phyloP scores from a whole-genome alignment of 1,140 invertebrate species.

The Phocides pigmalion region DNA sequence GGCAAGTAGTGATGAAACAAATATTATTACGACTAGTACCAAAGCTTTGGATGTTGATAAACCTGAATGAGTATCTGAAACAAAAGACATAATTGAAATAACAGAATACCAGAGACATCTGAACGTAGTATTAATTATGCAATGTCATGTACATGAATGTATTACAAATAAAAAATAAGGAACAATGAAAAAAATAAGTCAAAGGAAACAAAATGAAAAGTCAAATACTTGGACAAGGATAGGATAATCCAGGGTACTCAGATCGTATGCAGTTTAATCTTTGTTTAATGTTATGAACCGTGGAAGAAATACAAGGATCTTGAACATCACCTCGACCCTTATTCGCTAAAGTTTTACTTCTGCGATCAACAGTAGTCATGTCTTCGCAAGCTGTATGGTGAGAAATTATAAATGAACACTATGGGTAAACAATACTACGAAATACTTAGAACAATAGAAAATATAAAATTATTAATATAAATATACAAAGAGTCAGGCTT shows the following conservation, averaged over 20 bases:
- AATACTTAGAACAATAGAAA: no score
- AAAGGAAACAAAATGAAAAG: constrained; percentile 9
- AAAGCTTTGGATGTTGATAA: constrained; percentile 85
- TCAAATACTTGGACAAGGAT: constrained; percentile 63
- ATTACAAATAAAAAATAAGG: no score
- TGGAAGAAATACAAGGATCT: constrained; percentile 69
- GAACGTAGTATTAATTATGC: no score
- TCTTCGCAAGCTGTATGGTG: constrained; percentile 26
- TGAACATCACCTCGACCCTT: constrained; percentile 65
- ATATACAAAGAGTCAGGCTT: no score
- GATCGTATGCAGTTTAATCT: constrained; percentile 52
- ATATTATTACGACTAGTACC: constrained; percentile 86
- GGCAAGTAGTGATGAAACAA: constrained; percentile 85
- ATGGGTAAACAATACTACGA: no score
- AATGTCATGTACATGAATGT: no score
- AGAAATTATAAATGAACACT: not conserved
- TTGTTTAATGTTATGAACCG: constrained; percentile 51
- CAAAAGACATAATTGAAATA: not conserved
- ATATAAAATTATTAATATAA: no score
- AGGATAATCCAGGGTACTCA: constrained; percentile 52
- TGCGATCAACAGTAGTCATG: constrained; percentile 41
- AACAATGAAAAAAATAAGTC: no score
- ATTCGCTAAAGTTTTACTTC: constrained; percentile 30
- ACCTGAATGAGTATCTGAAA: constrained; percentile 47
- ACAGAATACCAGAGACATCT: no score